A percentile compares a stretch with the other conserved stretches of the same genome.
phyloP scores from a whole-genome alignment of 2,888 invertebrate species.

The Pimpla rufipes region DNA sequence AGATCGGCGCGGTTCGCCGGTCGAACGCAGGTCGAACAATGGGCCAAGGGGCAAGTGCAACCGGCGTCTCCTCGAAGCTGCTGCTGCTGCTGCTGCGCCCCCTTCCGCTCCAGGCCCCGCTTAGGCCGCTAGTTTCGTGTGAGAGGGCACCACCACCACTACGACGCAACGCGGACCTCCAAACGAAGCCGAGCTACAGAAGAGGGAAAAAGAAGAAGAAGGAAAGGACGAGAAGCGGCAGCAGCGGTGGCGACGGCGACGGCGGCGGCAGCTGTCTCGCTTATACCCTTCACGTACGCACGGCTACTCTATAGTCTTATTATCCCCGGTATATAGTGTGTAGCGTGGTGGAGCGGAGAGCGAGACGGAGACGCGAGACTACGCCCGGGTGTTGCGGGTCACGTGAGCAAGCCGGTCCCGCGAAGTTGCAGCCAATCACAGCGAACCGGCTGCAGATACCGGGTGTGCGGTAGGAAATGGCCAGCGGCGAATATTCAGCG shows the following conservation, averaged over 20 bases:
- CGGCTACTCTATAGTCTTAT: not conserved
- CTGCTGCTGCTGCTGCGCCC: conserved; percentile 13
- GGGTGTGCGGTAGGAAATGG: conserved; percentile 73
- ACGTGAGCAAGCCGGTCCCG: conserved; percentile 79
- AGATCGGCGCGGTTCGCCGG: conserved; percentile 55
- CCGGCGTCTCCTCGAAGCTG: conserved; percentile 74
- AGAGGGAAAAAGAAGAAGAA: conserved; percentile 18
- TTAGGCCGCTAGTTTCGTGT: conserved; percentile 7
- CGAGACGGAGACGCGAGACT: conserved; percentile 65
- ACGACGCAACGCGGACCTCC: conserved; percentile 11
- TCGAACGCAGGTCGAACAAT: conserved; percentile 77
- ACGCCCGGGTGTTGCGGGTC: conserved; percentile 69
- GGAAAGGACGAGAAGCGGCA: conserved; percentile 10
- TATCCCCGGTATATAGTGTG: conserved; percentile 5
- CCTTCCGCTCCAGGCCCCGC: conserved; percentile 54
- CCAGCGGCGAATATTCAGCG: conserved; percentile 11
- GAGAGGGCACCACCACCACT: conserved; percentile 16
- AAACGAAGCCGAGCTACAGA: conserved; percentile 25
- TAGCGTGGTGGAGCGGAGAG: conserved; percentile 31
- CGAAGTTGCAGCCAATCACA: conserved; percentile 73
- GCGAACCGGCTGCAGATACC: conserved; percentile 68
- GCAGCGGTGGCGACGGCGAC: too few species aligned
- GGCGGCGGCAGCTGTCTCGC: conserved; percentile 41
- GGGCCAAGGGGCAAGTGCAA: conserved; percentile 81
- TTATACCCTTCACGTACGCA: conserved; percentile 26